phyloP scores from a whole-genome alignment of 2,797 vertebrate genomes.

The Ammospiza maritima region DNA sequence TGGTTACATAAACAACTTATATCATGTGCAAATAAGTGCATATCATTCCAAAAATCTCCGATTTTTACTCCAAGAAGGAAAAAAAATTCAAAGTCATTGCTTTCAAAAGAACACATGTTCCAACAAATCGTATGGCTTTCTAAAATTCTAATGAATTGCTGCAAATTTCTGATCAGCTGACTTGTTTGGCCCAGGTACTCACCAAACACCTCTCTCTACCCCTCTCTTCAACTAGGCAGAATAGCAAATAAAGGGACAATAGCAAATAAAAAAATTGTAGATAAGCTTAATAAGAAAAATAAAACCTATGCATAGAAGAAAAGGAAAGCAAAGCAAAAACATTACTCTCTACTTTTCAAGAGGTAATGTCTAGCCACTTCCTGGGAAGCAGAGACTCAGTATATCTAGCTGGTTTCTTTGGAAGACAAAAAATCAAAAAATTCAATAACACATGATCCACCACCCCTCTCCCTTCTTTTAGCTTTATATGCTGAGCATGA shows the following conservation, averaged over 20 bases:
- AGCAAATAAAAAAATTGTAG: not conserved
- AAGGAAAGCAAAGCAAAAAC: not conserved
- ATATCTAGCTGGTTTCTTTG: fast-evolving
- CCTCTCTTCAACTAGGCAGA: not conserved
- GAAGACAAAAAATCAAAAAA: not conserved
- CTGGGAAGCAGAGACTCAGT: not conserved
- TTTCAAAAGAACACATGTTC: not conserved
- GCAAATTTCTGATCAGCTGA: not conserved
- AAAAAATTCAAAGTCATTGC: not conserved
- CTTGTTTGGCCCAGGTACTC: not conserved
- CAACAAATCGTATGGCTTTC: not conserved
- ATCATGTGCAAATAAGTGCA: not conserved
- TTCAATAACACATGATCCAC: not conserved
- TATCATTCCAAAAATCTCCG: not conserved
- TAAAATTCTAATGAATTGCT: not conserved
- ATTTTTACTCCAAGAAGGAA: not conserved
- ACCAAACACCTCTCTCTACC: not conserved
- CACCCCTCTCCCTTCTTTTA: not conserved
- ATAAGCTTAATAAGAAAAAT: not conserved
- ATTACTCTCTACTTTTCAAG: not conserved
- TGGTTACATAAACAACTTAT: not conserved
- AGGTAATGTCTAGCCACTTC: fast-evolving
- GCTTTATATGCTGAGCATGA: not conserved
- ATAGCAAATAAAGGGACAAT: not conserved
- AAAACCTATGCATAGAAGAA: not conserved